These are phyloP conservation scores for Ptiloglossa arizonensis DNA, from an alignment of 1,140 invertebrate species.

Conservation along the genomic window DNA sequence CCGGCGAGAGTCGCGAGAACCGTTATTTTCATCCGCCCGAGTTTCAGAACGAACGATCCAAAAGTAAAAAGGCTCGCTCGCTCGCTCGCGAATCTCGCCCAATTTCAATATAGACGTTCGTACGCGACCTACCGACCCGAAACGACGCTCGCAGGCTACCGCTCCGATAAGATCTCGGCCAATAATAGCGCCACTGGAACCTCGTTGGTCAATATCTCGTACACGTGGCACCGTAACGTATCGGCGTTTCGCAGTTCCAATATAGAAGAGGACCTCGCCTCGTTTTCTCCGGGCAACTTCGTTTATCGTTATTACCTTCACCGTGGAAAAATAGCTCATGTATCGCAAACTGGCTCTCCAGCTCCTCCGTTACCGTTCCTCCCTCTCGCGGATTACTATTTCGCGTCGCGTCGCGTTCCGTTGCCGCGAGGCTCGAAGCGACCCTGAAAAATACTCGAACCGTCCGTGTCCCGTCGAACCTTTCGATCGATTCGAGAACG, in stretches of 20 bases:
- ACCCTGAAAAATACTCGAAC: too few relatives aligned
- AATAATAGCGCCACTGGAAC: slow-evolving; percentile 60
- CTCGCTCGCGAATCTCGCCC: slow-evolving; percentile 45
- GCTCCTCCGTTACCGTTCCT: background rate
- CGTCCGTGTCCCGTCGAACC: too few relatives aligned
- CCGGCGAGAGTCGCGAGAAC: too few relatives aligned
- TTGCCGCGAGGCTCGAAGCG: too few relatives aligned
- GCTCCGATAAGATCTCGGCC: slow-evolving; percentile 63
- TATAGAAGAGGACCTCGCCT: slow-evolving; percentile 45
- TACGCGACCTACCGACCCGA: slow-evolving; percentile 31
- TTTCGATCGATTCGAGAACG: too few relatives aligned
- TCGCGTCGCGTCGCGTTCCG: too few relatives aligned
- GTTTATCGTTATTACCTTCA: slow-evolving; percentile 58
- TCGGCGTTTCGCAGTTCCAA: slow-evolving; percentile 59
- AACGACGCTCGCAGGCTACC: slow-evolving; percentile 53
- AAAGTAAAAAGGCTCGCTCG: background rate
- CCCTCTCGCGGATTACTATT: background rate
- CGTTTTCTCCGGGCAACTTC: slow-evolving; percentile 53
- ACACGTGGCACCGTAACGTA: slow-evolving; percentile 64
- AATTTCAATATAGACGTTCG: slow-evolving; percentile 60
- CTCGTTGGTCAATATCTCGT: slow-evolving; percentile 66
- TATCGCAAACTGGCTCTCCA: slow-evolving; percentile 2
- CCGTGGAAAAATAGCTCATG: slow-evolving; percentile 40
- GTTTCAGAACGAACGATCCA: slow-evolving; percentile 18
- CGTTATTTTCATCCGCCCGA: too few relatives aligned